These are phyloP conservation scores for Scaptodrosophila lebanonensis DNA, from an alignment of 1,140 invertebrate species.

Conservation along the genomic window DNA sequence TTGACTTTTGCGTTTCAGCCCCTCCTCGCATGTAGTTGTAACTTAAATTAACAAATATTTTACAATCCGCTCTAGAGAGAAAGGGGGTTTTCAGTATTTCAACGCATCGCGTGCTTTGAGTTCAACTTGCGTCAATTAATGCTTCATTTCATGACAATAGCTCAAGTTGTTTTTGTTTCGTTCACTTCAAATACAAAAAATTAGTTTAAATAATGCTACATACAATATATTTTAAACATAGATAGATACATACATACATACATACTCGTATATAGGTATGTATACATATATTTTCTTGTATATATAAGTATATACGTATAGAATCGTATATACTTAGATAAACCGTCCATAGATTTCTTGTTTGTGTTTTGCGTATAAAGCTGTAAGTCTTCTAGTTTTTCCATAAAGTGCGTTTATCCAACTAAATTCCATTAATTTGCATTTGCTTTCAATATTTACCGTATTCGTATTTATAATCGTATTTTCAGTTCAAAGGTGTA, in stretches of 20 bases:
- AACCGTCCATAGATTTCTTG: neutral
- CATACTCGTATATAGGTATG: neutral
- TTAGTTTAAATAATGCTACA: slow-evolving; percentile 64
- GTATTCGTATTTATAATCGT: slow-evolving; percentile 14
- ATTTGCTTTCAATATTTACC: slow-evolving; percentile 26
- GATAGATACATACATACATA: slow-evolving; percentile 6
- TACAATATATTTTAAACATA: slow-evolving; percentile 36
- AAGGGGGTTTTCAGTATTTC: neutral
- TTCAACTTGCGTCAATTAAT: slow-evolving; percentile 28
- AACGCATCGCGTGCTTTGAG: neutral
- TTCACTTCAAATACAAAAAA: slow-evolving; percentile 35
- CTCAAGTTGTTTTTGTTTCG: slow-evolving; percentile 33
- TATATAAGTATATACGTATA: slow-evolving; percentile 37
- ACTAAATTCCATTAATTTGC: slow-evolving; percentile 64
- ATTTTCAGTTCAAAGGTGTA: slow-evolving; percentile 31
- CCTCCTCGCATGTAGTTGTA: slow-evolving; percentile 8
- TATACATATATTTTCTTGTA: too few relatives aligned
- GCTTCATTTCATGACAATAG: slow-evolving; percentile 57
- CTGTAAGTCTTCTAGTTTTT: slow-evolving; percentile 74
- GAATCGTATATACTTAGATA: slow-evolving; percentile 30
- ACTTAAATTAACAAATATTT: slow-evolving; percentile 12
- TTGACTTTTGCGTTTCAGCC: neutral
- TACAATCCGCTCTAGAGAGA: too few relatives aligned
- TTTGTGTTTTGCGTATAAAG: slow-evolving; percentile 62
- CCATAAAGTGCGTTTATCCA: slow-evolving; percentile 66